Conservation (phyloP, 2,113 vertebrate genomes). For the Nipponia nippon region DNA sequence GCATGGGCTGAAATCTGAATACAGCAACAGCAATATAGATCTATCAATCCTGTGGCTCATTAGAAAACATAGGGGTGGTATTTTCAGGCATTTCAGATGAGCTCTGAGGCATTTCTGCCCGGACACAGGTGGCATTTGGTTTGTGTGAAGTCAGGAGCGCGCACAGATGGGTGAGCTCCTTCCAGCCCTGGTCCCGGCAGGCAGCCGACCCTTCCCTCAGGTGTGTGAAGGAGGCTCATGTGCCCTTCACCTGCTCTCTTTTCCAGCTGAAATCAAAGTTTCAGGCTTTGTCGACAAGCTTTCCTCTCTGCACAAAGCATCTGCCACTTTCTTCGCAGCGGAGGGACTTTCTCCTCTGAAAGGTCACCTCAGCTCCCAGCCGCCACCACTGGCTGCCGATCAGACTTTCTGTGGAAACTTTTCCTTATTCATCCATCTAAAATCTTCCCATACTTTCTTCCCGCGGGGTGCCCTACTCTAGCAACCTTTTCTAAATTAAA, state of each 20-base stretch:
- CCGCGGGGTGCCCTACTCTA: neutral
- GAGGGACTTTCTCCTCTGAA: neutral
- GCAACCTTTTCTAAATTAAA: neutral
- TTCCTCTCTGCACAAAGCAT: neutral
- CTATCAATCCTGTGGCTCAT: rapidly evolving
- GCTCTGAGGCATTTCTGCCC: rapidly evolving
- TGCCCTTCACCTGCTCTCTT: neutral
- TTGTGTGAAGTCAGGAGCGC: rapidly evolving
- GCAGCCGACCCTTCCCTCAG: neutral
- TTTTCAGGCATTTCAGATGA: neutral
- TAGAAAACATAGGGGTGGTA: neutral
- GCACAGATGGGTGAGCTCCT: neutral
- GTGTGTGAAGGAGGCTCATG: neutral
- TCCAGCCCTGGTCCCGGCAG: neutral
- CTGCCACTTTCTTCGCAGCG: neutral
- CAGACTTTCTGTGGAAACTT: neutral
- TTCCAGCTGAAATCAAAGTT: neutral
- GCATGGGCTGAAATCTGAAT: neutral
- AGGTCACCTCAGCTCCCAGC: neutral
- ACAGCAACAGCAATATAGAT: neutral
- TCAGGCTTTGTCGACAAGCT: neutral
- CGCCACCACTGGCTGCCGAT: neutral
- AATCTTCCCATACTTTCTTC: neutral
- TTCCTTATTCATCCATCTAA: neutral
- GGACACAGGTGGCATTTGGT: neutral